Base-by-base conservation (phyloP, 2,797 vertebrate species). In the Nothura maculosa region DNA sequence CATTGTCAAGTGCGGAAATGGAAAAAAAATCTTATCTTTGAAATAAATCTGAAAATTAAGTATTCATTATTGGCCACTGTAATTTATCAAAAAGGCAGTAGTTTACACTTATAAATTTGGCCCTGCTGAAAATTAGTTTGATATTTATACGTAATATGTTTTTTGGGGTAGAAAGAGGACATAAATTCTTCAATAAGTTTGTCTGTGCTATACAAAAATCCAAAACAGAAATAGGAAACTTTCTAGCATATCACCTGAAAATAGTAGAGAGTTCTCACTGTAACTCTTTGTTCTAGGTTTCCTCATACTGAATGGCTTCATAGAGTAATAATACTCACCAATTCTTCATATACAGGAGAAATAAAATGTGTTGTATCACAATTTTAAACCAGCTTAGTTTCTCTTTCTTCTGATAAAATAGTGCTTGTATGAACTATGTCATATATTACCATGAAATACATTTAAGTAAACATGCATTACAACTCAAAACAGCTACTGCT, bases 381-480 rank as follows among this genome's bases (percentile, higher is more conserved):
- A 45, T 61, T 85, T 93, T 87, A 54, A 87, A 75, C 1, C 11
- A 78, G 3, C 2, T 75, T 72, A 57, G 15, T 58, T 58, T 61
- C 24, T 25, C 11, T 52, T 80, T 48, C 43, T 83, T 82, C 48
- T 45, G n/a, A 85, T 63, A 92, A 77, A 25, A 67, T 48, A 68
- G 8, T 61, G 14, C 42, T 85, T 79, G 8, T 58, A 18, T 5
- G 8, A 34, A 3, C 13, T 40, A 4, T 61, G 22, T 72, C 19
- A 48, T 55, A 22, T 17, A 36, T 43, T 74, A 54, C 14, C 10
- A 73, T 22, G 17, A 92, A 79, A 92, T 72, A 45, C 77, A 40
- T 80, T 61, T 75, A n/a, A 72, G 42, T 1, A 55, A 17, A 3
- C 4, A 34, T 2, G 1, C 0, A 3, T 76, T 82, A 48, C 21